These are phyloP conservation scores for Rhagophthalmus giganteus DNA, from an alignment of 2,888 invertebrate species.

Conservation along the genomic window DNA sequence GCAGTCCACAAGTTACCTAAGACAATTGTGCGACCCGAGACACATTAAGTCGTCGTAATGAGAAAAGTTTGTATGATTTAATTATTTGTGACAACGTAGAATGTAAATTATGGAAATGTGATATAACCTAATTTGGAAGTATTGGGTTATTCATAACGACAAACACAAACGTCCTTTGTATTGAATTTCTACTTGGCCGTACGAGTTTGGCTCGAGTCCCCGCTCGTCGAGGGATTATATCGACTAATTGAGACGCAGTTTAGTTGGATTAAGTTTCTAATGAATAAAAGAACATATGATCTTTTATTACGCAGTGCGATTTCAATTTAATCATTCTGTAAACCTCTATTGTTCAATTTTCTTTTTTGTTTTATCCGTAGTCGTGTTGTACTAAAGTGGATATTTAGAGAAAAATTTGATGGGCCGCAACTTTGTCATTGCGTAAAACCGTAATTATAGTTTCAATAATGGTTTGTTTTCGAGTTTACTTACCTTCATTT, in stretches of 20 bases:
- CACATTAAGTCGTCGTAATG: slow-evolving; percentile 36
- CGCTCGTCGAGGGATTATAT: slow-evolving; percentile 31
- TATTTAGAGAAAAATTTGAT: too few relatives aligned
- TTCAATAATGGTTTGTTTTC: too few relatives aligned
- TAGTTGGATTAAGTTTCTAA: slow-evolving; percentile 31
- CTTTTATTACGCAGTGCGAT: slow-evolving; percentile 17
- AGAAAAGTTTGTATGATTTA: slow-evolving; percentile 42
- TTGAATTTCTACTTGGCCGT: slow-evolving; percentile 31
- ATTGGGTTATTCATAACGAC: slow-evolving; percentile 39
- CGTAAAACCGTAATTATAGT: too few relatives aligned
- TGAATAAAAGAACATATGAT: slow-evolving; percentile 32
- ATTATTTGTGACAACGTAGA: slow-evolving; percentile 40
- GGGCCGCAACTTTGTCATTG: too few relatives aligned
- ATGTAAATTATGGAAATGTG: slow-evolving; percentile 42
- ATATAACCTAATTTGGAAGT: slow-evolving; percentile 39
- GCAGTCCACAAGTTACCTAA: slow-evolving; percentile 18
- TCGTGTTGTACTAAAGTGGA: too few relatives aligned
- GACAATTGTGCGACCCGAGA: slow-evolving; percentile 26
- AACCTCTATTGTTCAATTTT: not conserved
- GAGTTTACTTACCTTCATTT: too few relatives aligned
- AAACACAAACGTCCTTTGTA: slow-evolving; percentile 36
- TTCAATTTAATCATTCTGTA: slow-evolving; percentile 24
- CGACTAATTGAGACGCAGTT: slow-evolving; percentile 33
- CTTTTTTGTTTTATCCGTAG: too few relatives aligned
- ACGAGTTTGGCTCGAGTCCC: slow-evolving; percentile 18